Evolutionary conservation across 2,797 vertebrate genomes (phyloP).

Genomic region (Liasis olivaceus): DNA sequence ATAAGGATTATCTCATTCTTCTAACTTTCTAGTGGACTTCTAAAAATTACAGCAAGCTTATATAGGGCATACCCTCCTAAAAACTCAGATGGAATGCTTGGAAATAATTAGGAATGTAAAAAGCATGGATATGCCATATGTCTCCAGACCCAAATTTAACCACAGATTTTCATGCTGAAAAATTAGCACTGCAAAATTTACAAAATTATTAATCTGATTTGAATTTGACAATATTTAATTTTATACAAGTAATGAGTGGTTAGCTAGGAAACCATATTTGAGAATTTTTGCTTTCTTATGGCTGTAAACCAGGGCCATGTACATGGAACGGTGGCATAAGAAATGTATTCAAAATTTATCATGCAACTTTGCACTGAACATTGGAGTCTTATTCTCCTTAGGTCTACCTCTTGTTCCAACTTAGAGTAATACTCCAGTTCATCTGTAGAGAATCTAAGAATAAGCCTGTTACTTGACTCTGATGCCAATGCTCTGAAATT

Average conservation of each 20-base stretch:
- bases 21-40: conserved; percentile 2
- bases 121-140: not conserved
- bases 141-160: not conserved
- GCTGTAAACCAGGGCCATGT: not conserved
- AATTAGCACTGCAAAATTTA: not conserved
- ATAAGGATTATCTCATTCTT: conserved; percentile 8
- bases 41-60: not conserved
- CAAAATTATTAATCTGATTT: not conserved
- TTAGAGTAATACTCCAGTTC: not conserved
- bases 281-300: not conserved
- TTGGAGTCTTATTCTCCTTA: no score
- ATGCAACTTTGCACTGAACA: not conserved
- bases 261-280: not conserved
- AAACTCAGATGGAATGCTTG: not conserved
- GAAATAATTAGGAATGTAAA: not conserved
- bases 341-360: not conserved
- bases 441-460: not conserved
- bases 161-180: not conserved
- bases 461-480: not conserved
- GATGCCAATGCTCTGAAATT: not conserved
- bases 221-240: not conserved
- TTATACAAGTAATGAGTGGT: not conserved
- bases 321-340: not conserved
- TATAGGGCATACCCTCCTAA: not conserved
- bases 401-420: not conserved